Evolutionary conservation across 2,113 vertebrate species (phyloP).

Genomic region (Arvicanthis niloticus): DNA sequence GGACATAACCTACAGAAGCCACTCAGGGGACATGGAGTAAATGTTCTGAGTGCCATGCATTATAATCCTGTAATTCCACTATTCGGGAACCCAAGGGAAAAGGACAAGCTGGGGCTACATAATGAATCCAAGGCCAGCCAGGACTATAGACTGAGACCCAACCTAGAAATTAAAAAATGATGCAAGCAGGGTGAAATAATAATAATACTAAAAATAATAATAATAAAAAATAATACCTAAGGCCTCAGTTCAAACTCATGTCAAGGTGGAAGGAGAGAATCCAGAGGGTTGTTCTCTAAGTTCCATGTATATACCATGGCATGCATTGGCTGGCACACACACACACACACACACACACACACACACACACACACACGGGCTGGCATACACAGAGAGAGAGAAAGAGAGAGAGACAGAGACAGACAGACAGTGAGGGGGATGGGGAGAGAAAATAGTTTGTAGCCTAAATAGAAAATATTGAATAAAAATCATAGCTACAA

Average conservation of each 20-base stretch:
- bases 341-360: background rate
- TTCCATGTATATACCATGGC: background rate
- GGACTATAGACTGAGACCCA: background rate
- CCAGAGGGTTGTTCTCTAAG: background rate
- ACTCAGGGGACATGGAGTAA: background rate
- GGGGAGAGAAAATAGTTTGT: background rate
- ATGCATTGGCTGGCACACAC: background rate
- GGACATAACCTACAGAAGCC: background rate
- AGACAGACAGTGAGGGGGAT: background rate
- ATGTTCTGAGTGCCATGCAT: background rate
- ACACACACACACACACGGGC: background rate
- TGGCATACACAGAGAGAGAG: background rate
- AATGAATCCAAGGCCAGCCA: background rate
- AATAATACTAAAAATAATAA: no score
- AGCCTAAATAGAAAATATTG: background rate
- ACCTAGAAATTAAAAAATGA: background rate
- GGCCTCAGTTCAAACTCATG: background rate
- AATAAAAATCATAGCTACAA: background rate
- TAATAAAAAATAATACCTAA: no score
- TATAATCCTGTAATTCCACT: background rate
- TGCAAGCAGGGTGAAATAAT: background rate
- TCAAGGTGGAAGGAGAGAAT: background rate
- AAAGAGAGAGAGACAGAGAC: background rate
- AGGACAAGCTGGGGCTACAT: background rate
- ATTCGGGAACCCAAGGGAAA: background rate